Evolutionary conservation across 2,113 vertebrate genomes (phyloP), one percentile per base, ranked within the genome.

Genomic region (Strix uralensis): DNA sequence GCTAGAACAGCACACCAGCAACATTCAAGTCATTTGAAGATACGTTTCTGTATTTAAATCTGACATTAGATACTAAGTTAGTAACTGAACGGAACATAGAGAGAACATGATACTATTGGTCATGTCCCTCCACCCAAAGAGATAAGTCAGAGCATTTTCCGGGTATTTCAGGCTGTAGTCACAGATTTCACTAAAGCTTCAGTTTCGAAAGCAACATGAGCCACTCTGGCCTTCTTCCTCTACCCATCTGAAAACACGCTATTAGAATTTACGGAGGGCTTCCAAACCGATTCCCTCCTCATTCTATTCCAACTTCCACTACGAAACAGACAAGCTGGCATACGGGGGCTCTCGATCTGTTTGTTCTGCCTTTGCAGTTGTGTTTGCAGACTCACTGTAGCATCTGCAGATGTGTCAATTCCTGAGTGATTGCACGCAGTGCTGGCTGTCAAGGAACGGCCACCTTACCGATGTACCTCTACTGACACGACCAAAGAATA

Each of bases 361-460:
- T 47, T 34, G 11, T n/a, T 49, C 49, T 88, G 79, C 82, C 85
- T 55, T 20, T 66, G 23, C 19, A 40, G 67, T 30, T 12, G 10
- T 1, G 21, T 17, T 40, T 79, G 92, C 66, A 83, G 86, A 19
- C 78, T 78, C 66, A 21, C 90, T 94, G 94, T 82, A 93, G 90
- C 30, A 92, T 66, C 97, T 97, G 97, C 97, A 95, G 94, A 80
- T 87, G 85, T 92, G 90, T 71, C 97, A 95, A 40, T 91, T 98
- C 98, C 98, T 97, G 98, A 98, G 98, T 72, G 96, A 79, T 84
- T 92, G 88, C 59, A 96, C 84, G 96, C 98, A 97, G 98, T 92
- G 97, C 97, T 94, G 97, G 94, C 97, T 97, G 94, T 77, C 97
- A 92, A 77, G 66, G 95, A 94, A 95, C 77, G 46, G 96, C 96